Evolutionary conservation across 2,888 invertebrate species (phyloP), one percentile per base, ranked within the genome.

Genomic region (Heteromurus nitidus): DNA sequence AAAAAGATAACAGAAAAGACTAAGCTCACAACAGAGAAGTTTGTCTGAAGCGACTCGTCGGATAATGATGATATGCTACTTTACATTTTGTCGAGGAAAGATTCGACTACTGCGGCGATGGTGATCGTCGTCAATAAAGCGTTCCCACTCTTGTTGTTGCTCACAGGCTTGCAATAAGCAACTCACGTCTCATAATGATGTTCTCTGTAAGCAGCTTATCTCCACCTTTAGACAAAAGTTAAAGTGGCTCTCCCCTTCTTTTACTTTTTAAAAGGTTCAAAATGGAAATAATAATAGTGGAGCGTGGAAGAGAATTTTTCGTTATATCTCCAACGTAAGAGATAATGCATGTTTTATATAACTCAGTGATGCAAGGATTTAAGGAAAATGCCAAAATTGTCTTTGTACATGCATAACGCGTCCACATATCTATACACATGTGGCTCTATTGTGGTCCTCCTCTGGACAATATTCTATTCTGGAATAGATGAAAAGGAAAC

Each of bases 241-340:
- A n/a, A n/a, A n/a, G n/a, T n/a, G n/a, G n/a, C 36, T 36, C 13
- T 36, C 13, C 36, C 36, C 36, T 36, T 36, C 36, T 36, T 36
- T 36, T 13, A 36, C 36, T 5, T 13, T 36, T 36, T 36, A 9
- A 36, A 36, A 36, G 36, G 36, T 13, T 50, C 11, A n/a, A 11
- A 50, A 50, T 50, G 50, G 50, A n/a, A 50, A n/a, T 50, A 50
- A 50, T 50, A 50, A 50, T 50, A 50, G 18, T 13, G 50, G n/a
- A 50, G 50, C 7, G n/a, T 9, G 36, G 36, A n/a, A 50, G 3
- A n/a, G 50, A n/a, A n/a, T n/a, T n/a, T n/a, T n/a, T n/a, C n/a
- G 18, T 13, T 50, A 50, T 3, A n/a, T 7, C 18, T 7, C 18
- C 3, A 3, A n/a, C 50, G n/a, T 50, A 36, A 36, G 7, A 36